Evolutionary conservation across 2,888 invertebrate genomes (phyloP).

Genomic region (Torymus tubicola): DNA sequence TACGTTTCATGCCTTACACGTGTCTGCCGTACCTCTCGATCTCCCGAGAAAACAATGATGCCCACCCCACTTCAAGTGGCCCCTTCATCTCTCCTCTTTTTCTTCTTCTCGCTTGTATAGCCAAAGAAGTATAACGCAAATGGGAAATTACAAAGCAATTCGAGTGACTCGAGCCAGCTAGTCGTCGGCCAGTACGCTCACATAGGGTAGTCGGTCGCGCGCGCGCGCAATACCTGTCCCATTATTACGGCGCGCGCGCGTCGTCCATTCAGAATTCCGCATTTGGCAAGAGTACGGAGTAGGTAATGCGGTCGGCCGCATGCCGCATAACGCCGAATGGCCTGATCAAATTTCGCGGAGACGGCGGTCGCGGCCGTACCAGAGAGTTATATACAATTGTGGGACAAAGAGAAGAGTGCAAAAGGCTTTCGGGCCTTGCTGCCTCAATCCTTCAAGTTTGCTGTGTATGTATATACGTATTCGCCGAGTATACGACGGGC

Average conservation of each 20-base stretch:
- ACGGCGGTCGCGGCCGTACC: not conserved
- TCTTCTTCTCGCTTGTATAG: no score
- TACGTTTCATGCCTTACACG: no score
- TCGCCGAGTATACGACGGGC: no score
- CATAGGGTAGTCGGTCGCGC: no score
- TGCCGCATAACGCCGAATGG: slow-evolving; percentile 45
- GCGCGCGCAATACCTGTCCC: slow-evolving; percentile 47
- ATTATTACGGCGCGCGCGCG: slow-evolving; percentile 27
- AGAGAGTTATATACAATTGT: not conserved
- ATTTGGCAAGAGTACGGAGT: slow-evolving; percentile 50
- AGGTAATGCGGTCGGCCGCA: slow-evolving; percentile 49
- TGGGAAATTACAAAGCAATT: slow-evolving; percentile 41
- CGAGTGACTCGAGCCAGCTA: not conserved
- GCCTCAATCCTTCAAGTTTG: no score
- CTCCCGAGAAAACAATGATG: not conserved
- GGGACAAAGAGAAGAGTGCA: not conserved
- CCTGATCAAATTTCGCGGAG: slow-evolving; percentile 47
- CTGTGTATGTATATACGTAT: no score
- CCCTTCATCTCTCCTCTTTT: no score
- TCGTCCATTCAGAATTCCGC: slow-evolving; percentile 40
- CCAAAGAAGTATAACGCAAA: slow-evolving; percentile 1
- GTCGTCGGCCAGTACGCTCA: no score
- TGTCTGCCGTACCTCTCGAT: no score
- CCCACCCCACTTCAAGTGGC: not conserved
- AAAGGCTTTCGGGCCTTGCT: no score